Base-by-base conservation (phyloP, 2,797 vertebrate genomes). In the Taenioides sp. region DNA sequence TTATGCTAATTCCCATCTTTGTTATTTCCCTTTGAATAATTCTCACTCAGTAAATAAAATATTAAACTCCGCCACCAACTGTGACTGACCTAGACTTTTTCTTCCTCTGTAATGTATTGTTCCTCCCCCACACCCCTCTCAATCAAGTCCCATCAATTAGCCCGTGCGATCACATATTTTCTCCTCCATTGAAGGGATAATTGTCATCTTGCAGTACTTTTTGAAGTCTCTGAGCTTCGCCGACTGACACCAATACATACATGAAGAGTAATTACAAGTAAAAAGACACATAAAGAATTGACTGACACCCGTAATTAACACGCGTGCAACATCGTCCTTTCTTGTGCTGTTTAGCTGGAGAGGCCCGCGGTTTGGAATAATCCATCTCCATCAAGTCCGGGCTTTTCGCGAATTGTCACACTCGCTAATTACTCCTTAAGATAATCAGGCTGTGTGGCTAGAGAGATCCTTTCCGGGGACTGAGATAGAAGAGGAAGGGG, bases 391-490 rank as follows among this genome's bases (percentile, higher is more conserved):
- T 88, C 87, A 79, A 77, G 88, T 81, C 79, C 79, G 52, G 77
- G 85, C 75, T 79, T 75, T 67, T 66, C 47, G 74, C 83, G 84
- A 79, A 90, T 90, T 88, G 88, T 89, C 87, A 91, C 85, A 72
- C 84, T 85, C 73, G 16, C 87, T 91, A 92, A 92, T 91, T 90
- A 91, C 85, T 87, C 87, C 86, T 92, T 87, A 84, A 90, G 74
- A 87, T 88, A 88, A 91, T 90, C 86, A 87, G 86, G 78, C 83
- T 72, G 79, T 86, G 89, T 82, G 87, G 87, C 84, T 91, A 78
- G 76, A 86, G 85, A 86, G 85, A 87, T 82, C 75, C 83, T 87
- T 90, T 78, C 76, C 28, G 2, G 83, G 87, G 86, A 89, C 87
- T 68, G 83, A 83, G 87, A 86, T 20, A 27, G 17, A 28, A 60